Base-by-base conservation (phyloP, 2,113 vertebrate species). In the Rhinoderma darwinii region DNA sequence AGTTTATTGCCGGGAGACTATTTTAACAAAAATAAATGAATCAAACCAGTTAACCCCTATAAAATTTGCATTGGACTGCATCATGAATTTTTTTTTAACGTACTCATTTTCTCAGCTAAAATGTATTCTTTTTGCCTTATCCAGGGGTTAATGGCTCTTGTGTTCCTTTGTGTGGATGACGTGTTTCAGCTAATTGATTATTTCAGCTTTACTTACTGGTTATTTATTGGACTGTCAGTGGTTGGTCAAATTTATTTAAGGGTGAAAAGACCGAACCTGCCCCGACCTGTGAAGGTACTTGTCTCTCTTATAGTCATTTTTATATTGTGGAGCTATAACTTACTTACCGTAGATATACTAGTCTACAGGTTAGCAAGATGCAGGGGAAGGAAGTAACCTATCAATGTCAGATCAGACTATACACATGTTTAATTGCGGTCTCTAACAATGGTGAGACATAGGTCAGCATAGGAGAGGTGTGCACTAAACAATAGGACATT, bases 131-230 rank as follows among this genome's bases (percentile, higher is more conserved):
- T 35, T 35, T 54, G 20, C 82, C 18, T 83, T 30, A 41, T n/a
- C 18, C 84, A 96, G 95, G 95, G 95, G 17, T 93, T 72, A 59
- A 95, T 96, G 95, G 90, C 94, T 32, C 90, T 96, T 32, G 75
- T 96, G 35, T 96, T 90, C 88, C 90, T 96, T 82, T 92, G 90
- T 2, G 95, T 96, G n/a, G 90, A 89, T 3, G 95, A 96, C 5
- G 94, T 96, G 11, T 96, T 95, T 89, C 94, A 91, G 83, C 89
- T 96, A 35, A 96, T 96, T 86, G 96, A 96, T 90, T 96, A 95
- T 87, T 96, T 95, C 88, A 96, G 95, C 88, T 96, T 96, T 86
- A 95, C 95, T 75, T 96, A 96, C 90, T 96, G 95, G 95, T 84
- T 96, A 73, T 96, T 96, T 76, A 95, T 96, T 4, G 95, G 95